A percentile compares a stretch with the other conserved stretches of the same genome.
Conservation (phyloP, 2,797 vertebrate genomes). For the Chelmon rostratus region DNA sequence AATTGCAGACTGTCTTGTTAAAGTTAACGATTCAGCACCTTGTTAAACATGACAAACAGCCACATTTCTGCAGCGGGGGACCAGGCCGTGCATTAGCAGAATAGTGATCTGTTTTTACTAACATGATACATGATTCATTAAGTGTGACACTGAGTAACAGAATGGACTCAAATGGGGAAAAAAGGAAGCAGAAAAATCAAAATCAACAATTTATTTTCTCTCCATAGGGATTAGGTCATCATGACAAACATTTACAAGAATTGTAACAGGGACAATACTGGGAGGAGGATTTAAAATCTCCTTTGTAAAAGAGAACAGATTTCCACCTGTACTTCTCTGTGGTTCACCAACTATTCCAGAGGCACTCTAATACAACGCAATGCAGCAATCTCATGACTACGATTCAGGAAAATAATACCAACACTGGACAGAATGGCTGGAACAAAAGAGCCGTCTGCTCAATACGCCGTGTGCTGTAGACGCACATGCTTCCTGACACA, state of each 20-base stretch:
- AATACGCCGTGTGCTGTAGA: slow-evolving; percentile 21
- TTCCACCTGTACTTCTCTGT: slow-evolving; percentile 67
- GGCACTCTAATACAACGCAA: slow-evolving; percentile 81
- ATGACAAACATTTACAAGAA: slow-evolving; percentile 82
- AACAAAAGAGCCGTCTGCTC: slow-evolving; percentile 58
- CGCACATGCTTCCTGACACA: slow-evolving; percentile 53
- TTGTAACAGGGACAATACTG: slow-evolving; percentile 77
- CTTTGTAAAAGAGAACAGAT: slow-evolving; percentile 70
- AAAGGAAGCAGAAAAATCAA: slow-evolving; percentile 63
- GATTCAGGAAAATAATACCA: slow-evolving; percentile 60
- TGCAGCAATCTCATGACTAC: slow-evolving; percentile 65
- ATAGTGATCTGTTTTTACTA: slow-evolving; percentile 26
- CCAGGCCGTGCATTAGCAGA: slow-evolving; percentile 19
- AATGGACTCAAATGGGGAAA: background rate
- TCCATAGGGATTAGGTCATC: slow-evolving; percentile 72
- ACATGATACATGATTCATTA: slow-evolving; percentile 5
- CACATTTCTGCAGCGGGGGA: slow-evolving; percentile 23
- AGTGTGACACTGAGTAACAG: background rate
- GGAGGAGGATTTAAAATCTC: slow-evolving; percentile 71
- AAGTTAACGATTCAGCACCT: slow-evolving; percentile 79
- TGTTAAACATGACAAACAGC: slow-evolving; percentile 80
- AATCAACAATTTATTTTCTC: slow-evolving; percentile 84
- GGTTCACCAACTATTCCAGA: slow-evolving; percentile 72
- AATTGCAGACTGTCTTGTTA: slow-evolving; percentile 76
- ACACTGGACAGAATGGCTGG: slow-evolving; percentile 58